phyloP scores from a whole-genome alignment of 2,113 vertebrate species.

The Plecotus auritus region DNA sequence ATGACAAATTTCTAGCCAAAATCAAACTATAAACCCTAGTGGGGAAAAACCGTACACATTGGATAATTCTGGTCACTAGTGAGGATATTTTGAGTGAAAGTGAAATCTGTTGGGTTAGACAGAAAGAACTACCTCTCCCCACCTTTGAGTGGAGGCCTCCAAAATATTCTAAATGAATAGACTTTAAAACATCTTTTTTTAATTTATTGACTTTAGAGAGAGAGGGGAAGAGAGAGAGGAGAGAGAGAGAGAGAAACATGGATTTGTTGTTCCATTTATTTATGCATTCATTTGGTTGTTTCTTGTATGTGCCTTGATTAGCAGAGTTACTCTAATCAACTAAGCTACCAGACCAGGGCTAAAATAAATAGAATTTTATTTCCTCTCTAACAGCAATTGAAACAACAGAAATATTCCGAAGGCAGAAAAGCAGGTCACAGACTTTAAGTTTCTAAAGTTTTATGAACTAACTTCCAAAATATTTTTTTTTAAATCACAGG shows the following conservation, averaged over 20 bases:
- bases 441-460: background rate
- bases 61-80: slow-evolving; percentile 41
- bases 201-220: no score
- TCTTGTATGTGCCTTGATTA: background rate
- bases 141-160: slow-evolving; percentile 18
- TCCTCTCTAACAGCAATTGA: slow-evolving; percentile 36
- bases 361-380: slow-evolving; percentile 38
- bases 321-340: background rate
- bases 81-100: slow-evolving; percentile 26
- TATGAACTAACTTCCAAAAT: background rate
- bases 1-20: slow-evolving; percentile 24
- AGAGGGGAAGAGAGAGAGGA: no score
- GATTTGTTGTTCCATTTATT: background rate
- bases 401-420: background rate
- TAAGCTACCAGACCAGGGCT: background rate
- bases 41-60: background rate
- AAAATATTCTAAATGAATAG: slow-evolving; percentile 45
- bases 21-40: background rate
- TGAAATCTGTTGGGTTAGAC: background rate
- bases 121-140: background rate
- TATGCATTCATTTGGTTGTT: background rate
- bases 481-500: background rate
- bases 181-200: no score
- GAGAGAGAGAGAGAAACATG: background rate
- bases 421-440: background rate